Conservation (phyloP, 2,113 vertebrate genomes). For the Spermophilus dauricus region DNA sequence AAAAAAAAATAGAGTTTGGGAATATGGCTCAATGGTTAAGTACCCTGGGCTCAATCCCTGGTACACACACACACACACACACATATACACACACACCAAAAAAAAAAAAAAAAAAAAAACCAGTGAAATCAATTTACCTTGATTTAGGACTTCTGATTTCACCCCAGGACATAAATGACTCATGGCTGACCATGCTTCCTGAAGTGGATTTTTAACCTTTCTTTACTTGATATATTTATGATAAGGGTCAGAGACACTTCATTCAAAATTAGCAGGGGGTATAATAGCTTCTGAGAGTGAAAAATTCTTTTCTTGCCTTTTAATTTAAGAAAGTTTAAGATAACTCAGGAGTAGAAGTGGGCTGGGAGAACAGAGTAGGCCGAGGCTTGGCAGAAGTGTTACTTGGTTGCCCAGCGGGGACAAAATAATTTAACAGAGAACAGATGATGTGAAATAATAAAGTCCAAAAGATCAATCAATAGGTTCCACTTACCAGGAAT, state of each 20-base stretch:
- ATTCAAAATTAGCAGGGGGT: constrained; percentile 58
- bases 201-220: constrained; percentile 53
- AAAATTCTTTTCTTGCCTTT: not conserved
- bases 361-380: not conserved
- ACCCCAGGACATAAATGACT: not conserved
- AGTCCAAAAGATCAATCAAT: not conserved
- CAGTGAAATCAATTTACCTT: constrained; percentile 47
- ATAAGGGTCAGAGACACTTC: constrained; percentile 61
- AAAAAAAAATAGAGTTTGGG: no score
- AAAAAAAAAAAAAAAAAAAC: no score
- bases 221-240: not conserved
- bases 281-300: constrained; percentile 52
- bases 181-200: not conserved
- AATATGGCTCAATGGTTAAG: no score
- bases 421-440: constrained; percentile 12
- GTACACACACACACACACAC: no score
- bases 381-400: not conserved
- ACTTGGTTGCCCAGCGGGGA: not conserved
- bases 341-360: not conserved
- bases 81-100: no score
- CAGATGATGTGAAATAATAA: constrained; percentile 9
- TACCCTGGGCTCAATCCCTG: no score
- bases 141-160: constrained; percentile 64
- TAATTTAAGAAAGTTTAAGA: constrained; percentile 73
- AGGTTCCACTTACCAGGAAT: not conserved